Evolutionary conservation across 2,113 vertebrate genomes (phyloP), one percentile per base, ranked within the genome.

Genomic region (Plotosus lineatus): DNA sequence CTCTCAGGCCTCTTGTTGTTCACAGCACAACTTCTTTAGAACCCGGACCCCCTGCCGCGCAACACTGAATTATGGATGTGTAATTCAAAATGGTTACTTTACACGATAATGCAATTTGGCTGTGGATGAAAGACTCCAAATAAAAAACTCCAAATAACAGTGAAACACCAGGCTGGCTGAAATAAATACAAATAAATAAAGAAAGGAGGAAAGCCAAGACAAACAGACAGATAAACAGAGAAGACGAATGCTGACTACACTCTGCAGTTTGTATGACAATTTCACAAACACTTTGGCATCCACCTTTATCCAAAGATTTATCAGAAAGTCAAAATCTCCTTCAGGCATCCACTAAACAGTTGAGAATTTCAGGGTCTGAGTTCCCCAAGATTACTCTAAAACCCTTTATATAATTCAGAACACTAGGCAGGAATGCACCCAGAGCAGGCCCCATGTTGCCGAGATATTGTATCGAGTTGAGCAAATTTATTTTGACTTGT

Each of bases 41-140:
- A 46, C 66, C 28, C 42, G 28, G 42, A 66, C 66, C 42, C 19
- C 65, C 42, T 69, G 66, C 40, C 26, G 36, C 15, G 65, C 8
- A 46, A 46, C 40, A 40, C 23, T 68, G 40, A 68, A 68, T 44
- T 71, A 71, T 19, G 15, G 42, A 71, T 71, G 40, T 7, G 17
- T 21, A 63, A 38, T 65, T 65, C 40, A 71, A 31, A 71, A 44
- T 46, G 66, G n/a, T 48, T 71, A 71, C 44, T 71, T 48, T 4
- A 31, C 14, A 46, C 44, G 1, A 19, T 71, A 15, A 3, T 48
- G 42, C 42, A 28, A 71, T 71, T 71, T 71, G 68, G 26, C 68
- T 48, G 42, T 31, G 68, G 14, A 31, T 69, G 6, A 69, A 28
- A 28, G n/a, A 28, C n/a, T n/a, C n/a, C 28, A 69, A 6, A 69